Evolutionary conservation across 64 coral and sea anemone genomes (phyloP).

Genomic region (Anthopleura sola): DNA sequence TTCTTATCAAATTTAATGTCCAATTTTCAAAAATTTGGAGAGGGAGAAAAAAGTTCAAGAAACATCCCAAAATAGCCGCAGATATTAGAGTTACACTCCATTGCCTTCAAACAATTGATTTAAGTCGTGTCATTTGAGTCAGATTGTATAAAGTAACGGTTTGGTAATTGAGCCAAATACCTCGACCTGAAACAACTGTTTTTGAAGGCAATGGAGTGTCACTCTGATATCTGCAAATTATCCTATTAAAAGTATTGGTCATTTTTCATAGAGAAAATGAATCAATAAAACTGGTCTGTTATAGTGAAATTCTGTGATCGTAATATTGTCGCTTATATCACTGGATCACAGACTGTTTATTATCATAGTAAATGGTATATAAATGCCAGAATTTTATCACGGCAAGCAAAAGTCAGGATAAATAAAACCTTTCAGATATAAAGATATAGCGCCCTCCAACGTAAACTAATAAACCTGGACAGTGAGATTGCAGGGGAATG

Average conservation of each 20-base stretch:
- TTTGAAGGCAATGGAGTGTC: too few relatives aligned
- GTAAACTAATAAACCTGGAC: background rate
- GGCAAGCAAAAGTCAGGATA: background rate
- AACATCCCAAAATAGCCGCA: too few relatives aligned
- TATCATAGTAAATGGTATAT: background rate
- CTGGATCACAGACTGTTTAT: background rate
- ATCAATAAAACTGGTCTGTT: background rate
- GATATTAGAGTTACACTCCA: too few relatives aligned
- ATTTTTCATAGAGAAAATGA: too few relatives aligned
- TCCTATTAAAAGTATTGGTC: too few relatives aligned
- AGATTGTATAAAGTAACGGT: too few relatives aligned
- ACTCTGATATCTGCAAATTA: too few relatives aligned
- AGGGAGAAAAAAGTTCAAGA: background rate
- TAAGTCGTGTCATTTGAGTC: too few relatives aligned
- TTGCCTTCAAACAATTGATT: too few relatives aligned
- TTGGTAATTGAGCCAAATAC: too few relatives aligned
- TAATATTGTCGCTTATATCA: background rate
- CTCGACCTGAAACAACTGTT: too few relatives aligned
- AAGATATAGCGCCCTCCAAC: background rate
- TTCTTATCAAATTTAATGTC: background rate
- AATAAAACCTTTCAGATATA: background rate
- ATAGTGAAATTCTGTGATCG: background rate
- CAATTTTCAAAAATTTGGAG: background rate
- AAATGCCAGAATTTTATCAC: background rate
- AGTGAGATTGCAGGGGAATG: background rate